Conservation (phyloP, 2,888 invertebrate species). For the Lymantria monacha region DNA sequence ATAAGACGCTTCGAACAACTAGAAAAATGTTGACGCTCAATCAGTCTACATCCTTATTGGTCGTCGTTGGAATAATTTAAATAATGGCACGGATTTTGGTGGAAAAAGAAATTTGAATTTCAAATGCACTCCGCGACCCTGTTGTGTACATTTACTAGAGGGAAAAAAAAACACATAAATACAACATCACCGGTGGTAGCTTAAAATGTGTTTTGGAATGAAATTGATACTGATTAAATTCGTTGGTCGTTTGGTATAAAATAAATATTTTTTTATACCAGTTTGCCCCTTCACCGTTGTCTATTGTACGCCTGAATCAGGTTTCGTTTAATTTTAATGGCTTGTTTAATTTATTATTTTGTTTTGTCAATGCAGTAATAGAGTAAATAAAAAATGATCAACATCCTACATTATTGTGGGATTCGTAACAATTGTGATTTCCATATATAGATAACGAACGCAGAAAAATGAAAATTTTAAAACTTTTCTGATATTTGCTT, state of each 20-base stretch:
- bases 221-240: slow-evolving; percentile 34
- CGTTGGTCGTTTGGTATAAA: slow-evolving; percentile 1
- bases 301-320: slow-evolving; percentile 9
- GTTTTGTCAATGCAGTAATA: not conserved
- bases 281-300: slow-evolving; percentile 5
- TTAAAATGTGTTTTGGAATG: slow-evolving; percentile 16
- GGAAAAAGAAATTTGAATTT: slow-evolving; percentile 33
- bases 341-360: slow-evolving; percentile 3
- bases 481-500: too few species aligned
- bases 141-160: slow-evolving; percentile 16
- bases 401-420: too few species aligned
- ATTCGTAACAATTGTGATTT: too few species aligned
- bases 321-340: slow-evolving; percentile 6
- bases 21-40: slow-evolving; percentile 14
- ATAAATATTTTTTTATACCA: slow-evolving; percentile 8
- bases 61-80: slow-evolving; percentile 31
- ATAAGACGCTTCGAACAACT: slow-evolving; percentile 15
- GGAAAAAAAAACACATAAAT: slow-evolving; percentile 26
- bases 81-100: slow-evolving; percentile 24
- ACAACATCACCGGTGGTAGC: slow-evolving; percentile 13
- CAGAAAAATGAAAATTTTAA: too few species aligned
- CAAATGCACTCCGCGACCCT: slow-evolving; percentile 29
- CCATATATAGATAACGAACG: too few species aligned
- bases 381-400: too few species aligned
- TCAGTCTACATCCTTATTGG: slow-evolving; percentile 24